A percentile compares a stretch with the other conserved stretches of the same genome.
Conservation (phyloP, 2,888 invertebrate genomes). For the Linnaemya vulpina region DNA sequence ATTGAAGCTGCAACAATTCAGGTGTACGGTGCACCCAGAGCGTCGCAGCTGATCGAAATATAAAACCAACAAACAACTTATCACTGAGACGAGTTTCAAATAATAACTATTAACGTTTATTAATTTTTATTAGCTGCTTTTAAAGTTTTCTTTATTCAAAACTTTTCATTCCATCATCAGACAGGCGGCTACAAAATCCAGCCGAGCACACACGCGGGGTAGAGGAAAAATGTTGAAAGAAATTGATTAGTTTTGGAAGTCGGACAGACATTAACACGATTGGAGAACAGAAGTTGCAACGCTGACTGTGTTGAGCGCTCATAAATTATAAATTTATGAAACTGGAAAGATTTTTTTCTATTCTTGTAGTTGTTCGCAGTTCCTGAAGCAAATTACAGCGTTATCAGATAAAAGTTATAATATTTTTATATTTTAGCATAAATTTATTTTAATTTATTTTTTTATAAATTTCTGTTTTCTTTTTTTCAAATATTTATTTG, state of each 20-base stretch:
- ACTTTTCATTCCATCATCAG: constrained; percentile 2
- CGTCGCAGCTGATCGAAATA: not conserved
- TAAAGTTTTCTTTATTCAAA: not conserved
- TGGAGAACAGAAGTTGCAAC: constrained; percentile 35
- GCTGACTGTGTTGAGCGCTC: not conserved
- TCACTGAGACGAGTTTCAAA: constrained; percentile 38
- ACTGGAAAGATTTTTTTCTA: constrained; percentile 21
- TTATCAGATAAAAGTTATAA: constrained; percentile 46
- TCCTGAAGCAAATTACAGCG: constrained; percentile 29
- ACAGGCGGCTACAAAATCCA: not conserved
- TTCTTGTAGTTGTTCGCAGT: constrained; percentile 17
- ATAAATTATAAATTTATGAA: constrained; percentile 36
- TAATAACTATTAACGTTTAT: constrained; percentile 50
- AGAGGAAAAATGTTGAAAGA: constrained; percentile 15
- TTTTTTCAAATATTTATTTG: constrained; percentile 79
- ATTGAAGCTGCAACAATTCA: not conserved
- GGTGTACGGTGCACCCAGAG: not conserved
- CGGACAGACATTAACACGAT: constrained; percentile 57
- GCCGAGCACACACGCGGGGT: no score
- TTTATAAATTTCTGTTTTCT: constrained; percentile 74
- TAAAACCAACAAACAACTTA: not conserved
- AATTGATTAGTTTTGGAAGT: constrained; percentile 63
- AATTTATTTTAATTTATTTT: constrained; percentile 12
- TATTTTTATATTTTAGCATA: constrained; percentile 29
- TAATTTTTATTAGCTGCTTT: not conserved